Evolutionary conservation across 2,888 invertebrate species (phyloP).

Genomic region (Sarcophaga caerulescens): DNA sequence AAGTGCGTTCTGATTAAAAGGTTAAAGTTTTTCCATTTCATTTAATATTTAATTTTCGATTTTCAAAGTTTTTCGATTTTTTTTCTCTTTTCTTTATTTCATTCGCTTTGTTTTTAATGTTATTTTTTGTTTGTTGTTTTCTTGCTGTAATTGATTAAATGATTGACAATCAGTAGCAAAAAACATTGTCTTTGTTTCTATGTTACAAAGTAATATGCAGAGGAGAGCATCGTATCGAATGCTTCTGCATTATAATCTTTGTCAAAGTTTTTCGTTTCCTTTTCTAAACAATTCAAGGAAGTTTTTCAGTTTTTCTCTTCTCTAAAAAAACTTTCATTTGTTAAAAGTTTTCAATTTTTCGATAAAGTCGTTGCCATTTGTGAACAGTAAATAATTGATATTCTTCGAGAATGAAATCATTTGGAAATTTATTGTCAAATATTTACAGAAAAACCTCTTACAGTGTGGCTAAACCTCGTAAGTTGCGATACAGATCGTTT

Average conservation of each 20-base stretch:
- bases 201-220: neutral
- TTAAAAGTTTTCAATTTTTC: slow-evolving; percentile 27
- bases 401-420: slow-evolving; percentile 39
- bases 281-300: slow-evolving; percentile 1
- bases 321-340: neutral
- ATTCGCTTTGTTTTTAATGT: neutral
- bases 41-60: neutral
- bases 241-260: slow-evolving; percentile 20
- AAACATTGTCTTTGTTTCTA: neutral
- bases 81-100: neutral
- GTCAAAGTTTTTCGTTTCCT: slow-evolving; percentile 26
- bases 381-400: slow-evolving; percentile 28
- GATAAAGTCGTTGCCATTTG: slow-evolving; percentile 4
- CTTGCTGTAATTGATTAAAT: slow-evolving; percentile 49
- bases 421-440: slow-evolving; percentile 38
- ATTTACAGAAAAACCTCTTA: neutral
- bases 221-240: neutral
- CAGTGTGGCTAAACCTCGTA: neutral
- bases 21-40: slow-evolving; percentile 4
- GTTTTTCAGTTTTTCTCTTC: neutral
- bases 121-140: neutral
- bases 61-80: neutral
- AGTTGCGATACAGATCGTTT: no score
- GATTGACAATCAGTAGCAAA: slow-evolving; percentile 33
- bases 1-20: neutral